Evolutionary conservation across 2,797 vertebrate genomes (phyloP).

Genomic region (Coreius guichenoti): DNA sequence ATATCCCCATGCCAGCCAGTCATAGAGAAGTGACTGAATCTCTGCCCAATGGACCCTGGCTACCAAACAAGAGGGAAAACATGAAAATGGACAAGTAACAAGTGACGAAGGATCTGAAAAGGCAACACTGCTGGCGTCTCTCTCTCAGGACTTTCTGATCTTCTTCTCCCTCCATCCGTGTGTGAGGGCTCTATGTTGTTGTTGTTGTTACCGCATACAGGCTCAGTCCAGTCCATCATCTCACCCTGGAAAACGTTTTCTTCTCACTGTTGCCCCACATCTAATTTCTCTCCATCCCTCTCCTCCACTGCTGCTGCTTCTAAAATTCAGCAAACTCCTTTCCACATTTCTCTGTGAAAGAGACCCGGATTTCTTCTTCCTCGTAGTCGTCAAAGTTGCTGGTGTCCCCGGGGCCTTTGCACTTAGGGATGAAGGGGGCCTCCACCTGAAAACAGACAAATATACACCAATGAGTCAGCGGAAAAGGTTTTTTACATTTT

Average conservation of each 20-base stretch:
- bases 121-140: constrained; percentile 83
- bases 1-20: constrained; percentile 50
- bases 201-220: constrained; percentile 75
- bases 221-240: constrained; percentile 74
- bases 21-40: constrained; percentile 67
- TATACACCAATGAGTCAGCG: not conserved
- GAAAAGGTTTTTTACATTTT: not conserved
- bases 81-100: constrained; percentile 77
- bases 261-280: constrained; percentile 47
- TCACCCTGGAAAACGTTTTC: constrained; percentile 40
- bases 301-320: constrained; percentile 72
- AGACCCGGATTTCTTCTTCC: constrained; percentile 93
- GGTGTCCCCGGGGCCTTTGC: constrained; percentile 93
- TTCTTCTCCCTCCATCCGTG: constrained; percentile 58
- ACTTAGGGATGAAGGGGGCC: constrained; percentile 95
- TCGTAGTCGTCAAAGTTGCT: constrained; percentile 98
- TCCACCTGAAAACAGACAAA: constrained; percentile 80
- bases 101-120: constrained; percentile 81
- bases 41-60: constrained; percentile 67
- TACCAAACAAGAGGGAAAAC: constrained; percentile 73
- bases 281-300: constrained; percentile 67
- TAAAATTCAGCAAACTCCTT: constrained; percentile 97
- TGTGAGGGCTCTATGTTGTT: constrained; percentile 67
- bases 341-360: constrained; percentile 92
- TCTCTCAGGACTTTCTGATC: constrained; percentile 74